Percentiles rank a stretch among this genome's conserved stretches.
Conservation (phyloP, 2,797 vertebrate species). For the Halcyon smyrnensis region DNA sequence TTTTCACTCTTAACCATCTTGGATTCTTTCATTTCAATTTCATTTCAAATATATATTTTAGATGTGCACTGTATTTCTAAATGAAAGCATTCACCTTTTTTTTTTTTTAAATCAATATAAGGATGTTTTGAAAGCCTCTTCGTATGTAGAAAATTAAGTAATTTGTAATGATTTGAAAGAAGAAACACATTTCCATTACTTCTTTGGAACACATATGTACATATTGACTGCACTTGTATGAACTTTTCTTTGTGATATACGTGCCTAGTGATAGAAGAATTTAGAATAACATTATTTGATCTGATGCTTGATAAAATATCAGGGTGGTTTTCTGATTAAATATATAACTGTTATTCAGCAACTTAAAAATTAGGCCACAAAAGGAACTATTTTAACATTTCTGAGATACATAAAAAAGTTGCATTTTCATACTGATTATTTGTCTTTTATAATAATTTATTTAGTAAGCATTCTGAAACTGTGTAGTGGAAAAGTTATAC, state of each 20-base stretch:
- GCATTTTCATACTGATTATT: neutral
- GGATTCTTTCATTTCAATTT: slow-evolving; percentile 8
- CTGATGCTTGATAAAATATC: slow-evolving; percentile 4
- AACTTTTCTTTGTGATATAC: neutral
- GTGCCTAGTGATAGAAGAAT: neutral
- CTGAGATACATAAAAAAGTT: neutral
- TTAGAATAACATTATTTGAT: neutral
- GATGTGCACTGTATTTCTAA: neutral
- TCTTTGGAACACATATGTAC: neutral
- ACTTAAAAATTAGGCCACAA: neutral
- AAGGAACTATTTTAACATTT: neutral
- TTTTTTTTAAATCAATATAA: neutral
- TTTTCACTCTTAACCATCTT: neutral
- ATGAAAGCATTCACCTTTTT: neutral
- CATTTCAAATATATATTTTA: neutral
- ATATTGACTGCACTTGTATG: neutral
- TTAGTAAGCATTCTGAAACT: neutral
- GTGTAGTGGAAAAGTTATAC: neutral
- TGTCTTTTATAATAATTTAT: neutral
- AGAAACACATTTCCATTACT: neutral
- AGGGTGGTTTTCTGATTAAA: neutral
- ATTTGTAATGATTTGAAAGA: neutral
- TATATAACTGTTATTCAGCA: neutral
- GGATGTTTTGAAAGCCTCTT: neutral
- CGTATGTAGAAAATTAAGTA: neutral